Evolutionary conservation across 2,888 invertebrate genomes (phyloP).

Genomic region (Dusona sp.): DNA sequence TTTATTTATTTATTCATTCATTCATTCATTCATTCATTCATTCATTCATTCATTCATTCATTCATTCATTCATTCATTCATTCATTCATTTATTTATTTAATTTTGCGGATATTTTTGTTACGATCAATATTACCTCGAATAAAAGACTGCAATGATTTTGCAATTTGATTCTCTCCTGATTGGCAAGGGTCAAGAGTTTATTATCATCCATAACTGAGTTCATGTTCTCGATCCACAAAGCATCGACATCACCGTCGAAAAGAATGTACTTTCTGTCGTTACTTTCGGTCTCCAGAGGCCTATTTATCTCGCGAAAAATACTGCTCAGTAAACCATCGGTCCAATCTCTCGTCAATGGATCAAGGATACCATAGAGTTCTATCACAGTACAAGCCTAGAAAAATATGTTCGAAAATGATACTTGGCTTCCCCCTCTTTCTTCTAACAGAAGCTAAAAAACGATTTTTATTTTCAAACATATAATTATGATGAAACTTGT

Average conservation of each 20-base stretch:
- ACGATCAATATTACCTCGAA: slow-evolving; percentile 89
- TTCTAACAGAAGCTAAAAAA: neutral
- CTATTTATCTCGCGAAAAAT: slow-evolving; percentile 97
- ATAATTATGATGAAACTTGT: too few relatives aligned
- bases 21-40: too few relatives aligned
- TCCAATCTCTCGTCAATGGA: slow-evolving; percentile 95
- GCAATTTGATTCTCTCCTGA: slow-evolving; percentile 94
- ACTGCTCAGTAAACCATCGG: slow-evolving; percentile 95
- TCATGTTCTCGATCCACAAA: slow-evolving; percentile 98
- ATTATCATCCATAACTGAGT: slow-evolving; percentile 98
- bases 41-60: too few relatives aligned
- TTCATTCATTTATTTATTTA: too few relatives aligned
- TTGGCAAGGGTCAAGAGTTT: slow-evolving; percentile 95
- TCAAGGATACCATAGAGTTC: slow-evolving; percentile 96
- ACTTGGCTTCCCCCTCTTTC: neutral
- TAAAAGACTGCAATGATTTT: slow-evolving; percentile 92
- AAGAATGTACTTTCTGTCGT: slow-evolving; percentile 93
- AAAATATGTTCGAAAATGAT: neutral
- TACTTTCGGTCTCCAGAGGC: slow-evolving; percentile 86
- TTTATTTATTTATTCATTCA: too few relatives aligned
- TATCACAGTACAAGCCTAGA: slow-evolving; percentile 93
- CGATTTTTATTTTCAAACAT: too few relatives aligned
- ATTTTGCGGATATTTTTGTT: neutral
- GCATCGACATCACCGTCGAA: slow-evolving; percentile 98
- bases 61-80: too few relatives aligned